Conservation (phyloP, 2,113 vertebrate genomes). For the Electrona antarctica region DNA sequence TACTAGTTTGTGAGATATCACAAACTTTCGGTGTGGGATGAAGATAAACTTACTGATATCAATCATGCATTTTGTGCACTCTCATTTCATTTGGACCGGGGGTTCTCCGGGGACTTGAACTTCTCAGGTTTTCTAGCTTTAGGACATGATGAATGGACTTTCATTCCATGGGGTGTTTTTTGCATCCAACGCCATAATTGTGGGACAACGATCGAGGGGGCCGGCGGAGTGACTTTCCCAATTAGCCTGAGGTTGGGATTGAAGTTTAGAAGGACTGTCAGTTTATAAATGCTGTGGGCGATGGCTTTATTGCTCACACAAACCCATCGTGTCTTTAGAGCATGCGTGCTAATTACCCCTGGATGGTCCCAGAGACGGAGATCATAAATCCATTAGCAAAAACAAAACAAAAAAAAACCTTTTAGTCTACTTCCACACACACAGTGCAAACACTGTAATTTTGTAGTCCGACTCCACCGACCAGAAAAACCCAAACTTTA, state of each 20-base stretch:
- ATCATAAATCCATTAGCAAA: constrained; percentile 93
- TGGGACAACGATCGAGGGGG: constrained; percentile 81
- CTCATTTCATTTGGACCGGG: constrained; percentile 44
- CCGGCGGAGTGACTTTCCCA: constrained; percentile 89
- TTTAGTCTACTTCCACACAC: constrained; percentile 57
- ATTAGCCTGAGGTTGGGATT: constrained; percentile 92
- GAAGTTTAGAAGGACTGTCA: constrained; percentile 90
- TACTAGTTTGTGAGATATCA: no score
- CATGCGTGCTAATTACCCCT: constrained; percentile 94
- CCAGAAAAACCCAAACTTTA: constrained; percentile 47
- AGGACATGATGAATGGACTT: constrained; percentile 47
- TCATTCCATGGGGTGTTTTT: constrained; percentile 43
- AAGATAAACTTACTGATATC: no score
- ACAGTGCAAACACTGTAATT: constrained; percentile 71
- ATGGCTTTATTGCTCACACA: constrained; percentile 98
- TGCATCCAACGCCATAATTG: constrained; percentile 86
- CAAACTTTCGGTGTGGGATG: no score
- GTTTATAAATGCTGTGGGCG: constrained; percentile 84
- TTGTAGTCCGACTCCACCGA: constrained; percentile 33
- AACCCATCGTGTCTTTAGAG: constrained; percentile 95
- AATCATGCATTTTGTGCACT: constrained; percentile 36
- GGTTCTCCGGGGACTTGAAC: constrained; percentile 41
- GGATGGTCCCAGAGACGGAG: constrained; percentile 87
- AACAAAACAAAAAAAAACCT: constrained; percentile 69
- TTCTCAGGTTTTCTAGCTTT: constrained; percentile 31